These are phyloP conservation scores for Himalopsyche japonica DNA, from an alignment of 2,888 invertebrate genomes.

Conservation along the genomic window DNA sequence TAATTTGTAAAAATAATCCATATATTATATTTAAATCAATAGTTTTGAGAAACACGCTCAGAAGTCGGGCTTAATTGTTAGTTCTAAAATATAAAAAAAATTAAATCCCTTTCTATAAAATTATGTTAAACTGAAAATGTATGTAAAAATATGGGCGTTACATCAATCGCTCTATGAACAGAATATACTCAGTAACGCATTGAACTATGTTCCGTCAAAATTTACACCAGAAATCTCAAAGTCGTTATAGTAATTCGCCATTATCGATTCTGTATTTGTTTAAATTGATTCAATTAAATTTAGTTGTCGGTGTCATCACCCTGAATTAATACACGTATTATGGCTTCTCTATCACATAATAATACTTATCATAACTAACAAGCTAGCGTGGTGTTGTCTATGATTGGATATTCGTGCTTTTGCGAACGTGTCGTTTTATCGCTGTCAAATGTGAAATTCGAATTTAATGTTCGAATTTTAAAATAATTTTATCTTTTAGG, in stretches of 20 bases:
- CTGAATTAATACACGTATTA: neutral
- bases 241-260: neutral
- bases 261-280: neutral
- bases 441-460: neutral
- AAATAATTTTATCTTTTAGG: neutral
- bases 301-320: neutral
- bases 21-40: too few relatives aligned
- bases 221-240: too few relatives aligned
- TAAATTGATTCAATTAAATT: neutral
- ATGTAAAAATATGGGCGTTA: too few relatives aligned
- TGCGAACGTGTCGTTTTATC: neutral
- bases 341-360: neutral
- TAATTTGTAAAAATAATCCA: too few relatives aligned
- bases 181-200: too few relatives aligned
- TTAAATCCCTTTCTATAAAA: too few relatives aligned
- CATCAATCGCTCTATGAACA: too few relatives aligned
- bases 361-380: neutral
- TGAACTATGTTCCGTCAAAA: too few relatives aligned
- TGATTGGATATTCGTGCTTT: neutral
- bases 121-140: too few relatives aligned
- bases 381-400: neutral
- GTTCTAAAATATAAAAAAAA: too few relatives aligned
- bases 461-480: neutral
- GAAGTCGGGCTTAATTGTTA: too few relatives aligned
- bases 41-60: too few relatives aligned